Conservation (phyloP, 2,113 vertebrate species). For the Crypturellus undulatus region DNA sequence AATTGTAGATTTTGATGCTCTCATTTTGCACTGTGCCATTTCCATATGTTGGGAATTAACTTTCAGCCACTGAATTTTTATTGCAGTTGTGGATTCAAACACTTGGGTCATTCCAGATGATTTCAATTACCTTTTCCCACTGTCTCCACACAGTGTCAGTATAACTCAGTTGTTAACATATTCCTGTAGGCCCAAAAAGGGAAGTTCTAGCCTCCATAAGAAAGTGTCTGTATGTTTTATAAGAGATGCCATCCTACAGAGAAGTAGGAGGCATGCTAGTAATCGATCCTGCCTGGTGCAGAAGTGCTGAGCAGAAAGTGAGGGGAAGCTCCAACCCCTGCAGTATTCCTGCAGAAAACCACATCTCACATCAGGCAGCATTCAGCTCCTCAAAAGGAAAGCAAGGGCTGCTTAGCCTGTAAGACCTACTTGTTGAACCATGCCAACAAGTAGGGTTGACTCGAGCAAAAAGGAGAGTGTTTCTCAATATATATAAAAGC, state of each 20-base stretch:
- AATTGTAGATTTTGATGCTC: background rate
- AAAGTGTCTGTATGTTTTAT: background rate
- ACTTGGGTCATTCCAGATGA: background rate
- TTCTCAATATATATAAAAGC: background rate
- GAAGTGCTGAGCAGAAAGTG: background rate
- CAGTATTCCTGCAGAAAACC: background rate
- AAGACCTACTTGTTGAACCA: background rate
- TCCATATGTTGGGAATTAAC: background rate
- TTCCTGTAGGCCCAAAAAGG: background rate
- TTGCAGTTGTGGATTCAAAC: background rate
- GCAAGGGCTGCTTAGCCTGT: background rate
- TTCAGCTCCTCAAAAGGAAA: background rate
- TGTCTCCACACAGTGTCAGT: constrained; percentile 65
- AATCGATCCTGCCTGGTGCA: background rate
- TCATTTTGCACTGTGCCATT: background rate
- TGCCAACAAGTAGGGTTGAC: background rate
- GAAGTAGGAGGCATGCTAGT: background rate
- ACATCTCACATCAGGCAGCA: background rate
- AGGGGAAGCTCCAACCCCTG: background rate
- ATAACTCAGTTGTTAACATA: constrained; percentile 38
- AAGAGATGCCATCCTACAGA: background rate
- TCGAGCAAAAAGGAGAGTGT: background rate
- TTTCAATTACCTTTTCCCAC: background rate
- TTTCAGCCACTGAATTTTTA: background rate
- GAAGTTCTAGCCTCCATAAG: accelerated